phyloP scores from a whole-genome alignment of 2,888 invertebrate species.

The Oithona nana region DNA sequence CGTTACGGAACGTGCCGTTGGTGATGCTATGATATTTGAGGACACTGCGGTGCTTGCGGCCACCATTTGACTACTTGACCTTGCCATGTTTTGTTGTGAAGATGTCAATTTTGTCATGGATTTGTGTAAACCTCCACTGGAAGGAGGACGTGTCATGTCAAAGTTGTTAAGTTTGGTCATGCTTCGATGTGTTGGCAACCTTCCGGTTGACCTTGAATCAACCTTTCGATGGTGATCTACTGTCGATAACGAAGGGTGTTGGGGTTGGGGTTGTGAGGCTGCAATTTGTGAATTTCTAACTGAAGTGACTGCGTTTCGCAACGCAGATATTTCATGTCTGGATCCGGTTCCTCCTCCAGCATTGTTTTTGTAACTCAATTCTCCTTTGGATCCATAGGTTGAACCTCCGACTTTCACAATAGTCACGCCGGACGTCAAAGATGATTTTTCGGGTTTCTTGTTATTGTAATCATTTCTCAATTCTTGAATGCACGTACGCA shows the following conservation, averaged over 20 bases:
- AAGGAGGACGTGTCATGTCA: not conserved
- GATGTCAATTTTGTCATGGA: slow-evolving; percentile 55
- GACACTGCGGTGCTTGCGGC: slow-evolving; percentile 8
- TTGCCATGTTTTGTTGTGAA: slow-evolving; percentile 34
- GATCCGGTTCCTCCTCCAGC: not conserved
- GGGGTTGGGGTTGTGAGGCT: not conserved
- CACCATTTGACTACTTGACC: not conserved
- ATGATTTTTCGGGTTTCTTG: not conserved
- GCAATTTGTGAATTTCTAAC: too few species aligned
- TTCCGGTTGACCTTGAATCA: too few species aligned
- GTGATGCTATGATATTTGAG: not conserved
- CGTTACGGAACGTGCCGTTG: slow-evolving; percentile 9
- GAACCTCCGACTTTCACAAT: not conserved
- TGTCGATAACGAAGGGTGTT: not conserved
- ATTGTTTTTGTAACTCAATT: too few species aligned
- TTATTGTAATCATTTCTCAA: slow-evolving; percentile 25
- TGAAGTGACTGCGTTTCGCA: too few species aligned
- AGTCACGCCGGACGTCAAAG: not conserved
- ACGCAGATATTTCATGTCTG: not conserved
- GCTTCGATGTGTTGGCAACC: not conserved
- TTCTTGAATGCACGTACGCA: slow-evolving; percentile 29
- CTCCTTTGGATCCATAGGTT: too few species aligned
- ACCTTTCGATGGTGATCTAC: too few species aligned
- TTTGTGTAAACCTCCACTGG: slow-evolving; percentile 19
- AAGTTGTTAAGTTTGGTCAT: not conserved